Evolutionary conservation across 2,888 invertebrate genomes (phyloP).

Genomic region (Plebejus argus): DNA sequence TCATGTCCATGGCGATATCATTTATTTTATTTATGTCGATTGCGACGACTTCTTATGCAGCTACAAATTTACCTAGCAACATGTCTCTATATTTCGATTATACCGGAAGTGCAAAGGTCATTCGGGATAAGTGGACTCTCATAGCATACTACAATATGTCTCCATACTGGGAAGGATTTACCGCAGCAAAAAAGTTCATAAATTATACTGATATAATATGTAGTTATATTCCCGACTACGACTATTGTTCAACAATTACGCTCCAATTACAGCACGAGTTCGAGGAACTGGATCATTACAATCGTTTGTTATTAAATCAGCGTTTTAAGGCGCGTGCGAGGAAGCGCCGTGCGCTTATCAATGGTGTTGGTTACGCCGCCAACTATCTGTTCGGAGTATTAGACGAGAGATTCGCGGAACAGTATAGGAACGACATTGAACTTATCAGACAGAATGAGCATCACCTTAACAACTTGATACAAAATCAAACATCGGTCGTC

Average conservation of each 20-base stretch:
- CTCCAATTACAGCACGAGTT: slow-evolving; percentile 14
- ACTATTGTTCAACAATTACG: slow-evolving; percentile 9
- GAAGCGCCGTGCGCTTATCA: slow-evolving; percentile 39
- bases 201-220: slow-evolving; percentile 11
- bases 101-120: neutral
- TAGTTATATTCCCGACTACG: neutral
- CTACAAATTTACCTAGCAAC: slow-evolving; percentile 4
- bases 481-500: slow-evolving; percentile 3
- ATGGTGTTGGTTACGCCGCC: slow-evolving; percentile 40
- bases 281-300: slow-evolving; percentile 32
- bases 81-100: slow-evolving; percentile 28
- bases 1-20: neutral
- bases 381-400: slow-evolving; percentile 40
- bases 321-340: slow-evolving; percentile 33
- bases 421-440: slow-evolving; percentile 38
- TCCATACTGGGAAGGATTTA: slow-evolving; percentile 25
- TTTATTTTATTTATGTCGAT: slow-evolving; percentile 1
- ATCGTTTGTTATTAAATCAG: slow-evolving; percentile 38
- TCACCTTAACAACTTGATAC: slow-evolving; percentile 31
- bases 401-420: slow-evolving; percentile 40
- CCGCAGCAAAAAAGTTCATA: neutral
- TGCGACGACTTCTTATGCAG: neutral
- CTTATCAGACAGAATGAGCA: slow-evolving; percentile 36
- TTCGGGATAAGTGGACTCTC: slow-evolving; percentile 31
- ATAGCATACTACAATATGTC: slow-evolving; percentile 24